phyloP scores from a whole-genome alignment of 2,888 invertebrate genomes.

The Willowsia nigromaculata region DNA sequence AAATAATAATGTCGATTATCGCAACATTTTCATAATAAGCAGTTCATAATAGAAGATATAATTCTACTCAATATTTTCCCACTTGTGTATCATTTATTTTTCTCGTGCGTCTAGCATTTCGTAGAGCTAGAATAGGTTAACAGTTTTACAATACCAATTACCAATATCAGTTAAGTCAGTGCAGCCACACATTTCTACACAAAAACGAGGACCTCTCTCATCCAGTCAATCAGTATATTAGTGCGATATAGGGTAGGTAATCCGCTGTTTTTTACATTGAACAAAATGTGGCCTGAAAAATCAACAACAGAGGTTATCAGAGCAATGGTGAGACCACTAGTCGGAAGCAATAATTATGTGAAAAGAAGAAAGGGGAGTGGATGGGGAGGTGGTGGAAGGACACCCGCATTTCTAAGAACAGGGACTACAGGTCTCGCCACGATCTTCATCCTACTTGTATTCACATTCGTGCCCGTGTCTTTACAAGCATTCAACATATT shows the following conservation, averaged over 20 bases:
- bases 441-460: constrained; percentile 64
- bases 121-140: not conserved
- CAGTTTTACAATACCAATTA: not conserved
- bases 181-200: not conserved
- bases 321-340: constrained; percentile 58
- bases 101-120: not conserved
- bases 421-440: constrained; percentile 55
- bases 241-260: not conserved
- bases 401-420: not conserved
- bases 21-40: not conserved
- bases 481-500: constrained; percentile 79
- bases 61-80: not conserved
- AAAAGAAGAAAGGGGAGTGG: constrained; percentile 39
- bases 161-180: not conserved
- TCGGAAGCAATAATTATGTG: constrained; percentile 68
- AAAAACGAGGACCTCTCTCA: not conserved
- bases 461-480: constrained; percentile 74
- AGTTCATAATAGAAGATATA: not conserved
- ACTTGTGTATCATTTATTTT: not conserved
- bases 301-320: constrained; percentile 25
- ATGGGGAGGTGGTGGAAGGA: not conserved
- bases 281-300: constrained; percentile 55
- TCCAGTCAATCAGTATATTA: not conserved
- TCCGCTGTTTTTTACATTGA: not conserved
- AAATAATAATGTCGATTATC: not conserved